phyloP scores from a whole-genome alignment of 2,113 vertebrate genomes.

The Tachysurus fulvidraco region DNA sequence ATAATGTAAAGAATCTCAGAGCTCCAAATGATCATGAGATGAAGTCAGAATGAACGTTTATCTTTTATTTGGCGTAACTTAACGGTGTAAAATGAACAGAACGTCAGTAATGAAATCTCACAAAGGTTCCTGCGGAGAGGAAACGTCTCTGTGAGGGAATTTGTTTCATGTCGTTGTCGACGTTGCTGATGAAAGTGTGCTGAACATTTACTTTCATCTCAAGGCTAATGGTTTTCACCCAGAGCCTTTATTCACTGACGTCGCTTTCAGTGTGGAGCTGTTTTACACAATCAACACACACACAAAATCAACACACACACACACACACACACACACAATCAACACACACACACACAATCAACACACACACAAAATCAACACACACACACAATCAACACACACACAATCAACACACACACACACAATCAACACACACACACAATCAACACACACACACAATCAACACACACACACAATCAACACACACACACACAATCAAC shows the following conservation, averaged over 20 bases:
- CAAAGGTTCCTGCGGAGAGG: neutral
- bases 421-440: no score
- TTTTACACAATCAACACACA: constrained; percentile 2
- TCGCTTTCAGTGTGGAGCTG: neutral
- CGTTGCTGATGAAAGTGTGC: constrained; percentile 19
- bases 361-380: no score
- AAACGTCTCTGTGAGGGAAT: neutral
- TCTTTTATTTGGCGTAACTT: neutral
- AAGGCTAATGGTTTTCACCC: constrained; percentile 20
- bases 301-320: no score
- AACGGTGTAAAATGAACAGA: neutral
- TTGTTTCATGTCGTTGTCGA: constrained; percentile 9
- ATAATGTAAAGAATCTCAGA: neutral
- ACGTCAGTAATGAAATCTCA: neutral
- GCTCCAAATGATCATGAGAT: neutral
- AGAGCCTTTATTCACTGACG: neutral
- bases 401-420: no score
- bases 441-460: neutral
- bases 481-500: no score
- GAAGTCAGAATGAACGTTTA: neutral
- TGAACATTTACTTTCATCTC: constrained; percentile 29
- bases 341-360: no score
- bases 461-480: no score
- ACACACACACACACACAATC: neutral
- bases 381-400: no score